These are phyloP conservation scores for Yoshiicerus persimilis DNA, from an alignment of 1,140 invertebrate genomes.

Conservation along the genomic window DNA sequence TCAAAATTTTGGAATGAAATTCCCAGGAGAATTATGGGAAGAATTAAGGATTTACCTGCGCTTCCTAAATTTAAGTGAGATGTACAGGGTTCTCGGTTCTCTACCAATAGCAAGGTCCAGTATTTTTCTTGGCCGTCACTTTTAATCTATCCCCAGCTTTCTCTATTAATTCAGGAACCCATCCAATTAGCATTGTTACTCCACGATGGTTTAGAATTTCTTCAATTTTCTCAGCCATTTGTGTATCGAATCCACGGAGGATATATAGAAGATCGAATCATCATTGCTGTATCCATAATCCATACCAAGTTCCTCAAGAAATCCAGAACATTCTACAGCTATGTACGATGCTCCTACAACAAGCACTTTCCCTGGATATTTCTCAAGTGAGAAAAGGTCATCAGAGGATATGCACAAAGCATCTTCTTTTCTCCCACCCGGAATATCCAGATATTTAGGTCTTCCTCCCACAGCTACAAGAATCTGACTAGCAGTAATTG, in stretches of 20 bases:
- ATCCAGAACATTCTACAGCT: conserved; percentile 70
- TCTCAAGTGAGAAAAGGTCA: conserved; percentile 66
- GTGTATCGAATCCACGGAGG: conserved; percentile 93
- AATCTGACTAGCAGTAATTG: conserved; percentile 63
- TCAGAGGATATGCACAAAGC: conserved; percentile 70
- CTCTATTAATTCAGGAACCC: conserved; percentile 74
- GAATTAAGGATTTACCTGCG: conserved; percentile 52
- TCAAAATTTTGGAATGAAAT: too few relatives aligned
- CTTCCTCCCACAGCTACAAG: conserved; percentile 67
- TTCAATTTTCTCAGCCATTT: conserved; percentile 87
- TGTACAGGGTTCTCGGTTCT: conserved; percentile 69
- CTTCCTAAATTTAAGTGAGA: conserved; percentile 68
- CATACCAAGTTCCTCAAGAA: conserved; percentile 57
- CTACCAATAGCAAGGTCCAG: conserved; percentile 73
- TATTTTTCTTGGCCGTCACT: conserved; percentile 2
- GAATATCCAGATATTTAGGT: conserved; percentile 65
- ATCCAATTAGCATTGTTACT: conserved; percentile 78
- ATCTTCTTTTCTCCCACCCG: conserved; percentile 59
- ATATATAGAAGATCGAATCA: conserved; percentile 92
- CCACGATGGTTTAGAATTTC: conserved; percentile 81
- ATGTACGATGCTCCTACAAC: conserved; percentile 69
- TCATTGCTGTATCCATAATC: conserved; percentile 86
- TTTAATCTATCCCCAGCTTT: conserved; percentile 61
- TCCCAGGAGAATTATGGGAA: not conserved
- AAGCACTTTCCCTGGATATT: conserved; percentile 68